Evolutionary conservation across 2,113 vertebrate genomes (phyloP).

Genomic region (Sarotherodon lohbergeri): DNA sequence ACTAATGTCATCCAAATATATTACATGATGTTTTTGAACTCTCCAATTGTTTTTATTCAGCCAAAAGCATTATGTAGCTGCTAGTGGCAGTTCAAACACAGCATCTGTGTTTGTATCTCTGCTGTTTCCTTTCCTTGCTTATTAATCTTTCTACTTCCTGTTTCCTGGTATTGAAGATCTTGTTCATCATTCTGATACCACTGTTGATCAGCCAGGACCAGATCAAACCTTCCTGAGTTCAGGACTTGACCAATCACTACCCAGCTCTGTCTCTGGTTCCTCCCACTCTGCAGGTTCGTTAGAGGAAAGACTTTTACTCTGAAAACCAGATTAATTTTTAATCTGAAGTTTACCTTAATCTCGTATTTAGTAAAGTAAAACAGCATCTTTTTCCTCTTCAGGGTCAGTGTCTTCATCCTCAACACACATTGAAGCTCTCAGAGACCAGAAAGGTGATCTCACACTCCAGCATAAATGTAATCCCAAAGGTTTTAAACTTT

Average conservation of each 20-base stretch:
- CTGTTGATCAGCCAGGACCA: not conserved
- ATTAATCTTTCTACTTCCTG: not conserved
- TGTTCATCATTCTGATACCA: not conserved
- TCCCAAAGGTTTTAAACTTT: not conserved
- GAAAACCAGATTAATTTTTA: not conserved
- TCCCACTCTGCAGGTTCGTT: constrained; percentile 19
- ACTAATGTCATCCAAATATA: not conserved
- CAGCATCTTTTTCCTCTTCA: not conserved
- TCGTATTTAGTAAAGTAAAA: not conserved
- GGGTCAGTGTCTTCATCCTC: not conserved
- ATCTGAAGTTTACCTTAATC: not conserved
- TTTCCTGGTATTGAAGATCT: not conserved
- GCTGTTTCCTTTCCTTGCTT: not conserved
- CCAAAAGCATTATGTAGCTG: not conserved
- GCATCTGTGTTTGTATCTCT: not conserved
- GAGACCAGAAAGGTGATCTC: constrained; percentile 16
- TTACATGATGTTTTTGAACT: not conserved
- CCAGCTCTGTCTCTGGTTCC: not conserved
- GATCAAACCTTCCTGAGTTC: not conserved
- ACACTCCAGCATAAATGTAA: not conserved
- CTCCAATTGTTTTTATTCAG: not conserved
- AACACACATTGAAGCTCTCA: not conserved
- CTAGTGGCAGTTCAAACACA: not conserved
- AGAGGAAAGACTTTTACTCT: not conserved
- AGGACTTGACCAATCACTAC: not conserved